A percentile compares a stretch with the other conserved stretches of the same genome.
Conservation (phyloP, 1,140 invertebrate species). For the Eciton burchellii region DNA sequence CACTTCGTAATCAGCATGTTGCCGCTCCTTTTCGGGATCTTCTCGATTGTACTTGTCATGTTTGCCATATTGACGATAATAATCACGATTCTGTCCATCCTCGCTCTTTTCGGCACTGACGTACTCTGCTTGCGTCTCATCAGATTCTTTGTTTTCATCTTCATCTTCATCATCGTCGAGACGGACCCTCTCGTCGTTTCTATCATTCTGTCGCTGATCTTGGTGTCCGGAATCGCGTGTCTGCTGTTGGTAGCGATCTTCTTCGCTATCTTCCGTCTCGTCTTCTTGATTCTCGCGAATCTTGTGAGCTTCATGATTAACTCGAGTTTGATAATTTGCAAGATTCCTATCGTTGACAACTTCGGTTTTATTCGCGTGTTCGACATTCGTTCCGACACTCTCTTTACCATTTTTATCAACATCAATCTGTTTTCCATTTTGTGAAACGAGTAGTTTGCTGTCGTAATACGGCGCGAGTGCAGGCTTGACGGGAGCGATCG, state of each 20-base stretch:
- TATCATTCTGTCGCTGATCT: conserved; percentile 16
- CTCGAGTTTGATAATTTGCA: conserved; percentile 22
- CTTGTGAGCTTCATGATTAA: not conserved
- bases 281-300: not conserved
- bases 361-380: not conserved
- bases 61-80: conserved; percentile 17
- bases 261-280: not conserved
- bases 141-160: conserved; percentile 27
- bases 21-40: not conserved
- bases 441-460: not conserved
- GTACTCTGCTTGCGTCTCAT: conserved; percentile 30
- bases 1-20: not conserved
- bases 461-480: conserved; percentile 28
- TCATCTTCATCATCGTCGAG: not conserved
- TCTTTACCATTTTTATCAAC: not conserved
- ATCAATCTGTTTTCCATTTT: not conserved
- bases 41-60: conserved; percentile 5
- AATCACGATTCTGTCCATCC: conserved; percentile 35
- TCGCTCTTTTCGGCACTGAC: not conserved
- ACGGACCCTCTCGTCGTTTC: conserved; percentile 21
- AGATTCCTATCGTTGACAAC: conserved; percentile 20
- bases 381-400: not conserved
- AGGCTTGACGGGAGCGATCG: not conserved
- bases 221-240: not conserved
- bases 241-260: not conserved